Percentiles rank a stretch among this genome's conserved stretches.
phyloP scores from a whole-genome alignment of 2,888 invertebrate genomes.

The Xestia xanthographa region DNA sequence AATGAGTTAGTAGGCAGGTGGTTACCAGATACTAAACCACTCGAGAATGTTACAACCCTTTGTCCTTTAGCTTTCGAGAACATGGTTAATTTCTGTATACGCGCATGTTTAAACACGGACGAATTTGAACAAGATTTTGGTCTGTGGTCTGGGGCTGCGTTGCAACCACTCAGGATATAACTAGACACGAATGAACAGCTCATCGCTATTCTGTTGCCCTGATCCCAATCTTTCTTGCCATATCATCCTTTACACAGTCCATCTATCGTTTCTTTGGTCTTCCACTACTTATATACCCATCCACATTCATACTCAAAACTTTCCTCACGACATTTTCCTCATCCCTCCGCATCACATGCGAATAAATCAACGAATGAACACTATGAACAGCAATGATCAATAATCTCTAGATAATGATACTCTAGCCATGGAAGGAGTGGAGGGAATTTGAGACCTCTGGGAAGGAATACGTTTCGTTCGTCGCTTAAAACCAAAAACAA shows the following conservation, averaged over 20 bases:
- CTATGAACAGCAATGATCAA: neutral
- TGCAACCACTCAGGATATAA: neutral
- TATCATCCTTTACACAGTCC: too few species aligned
- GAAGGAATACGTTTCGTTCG: neutral
- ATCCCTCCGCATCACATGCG: too few species aligned
- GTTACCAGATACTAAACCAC: constrained; percentile 31
- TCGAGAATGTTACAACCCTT: constrained; percentile 17
- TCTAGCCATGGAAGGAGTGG: too few species aligned
- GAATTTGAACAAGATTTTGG: neutral
- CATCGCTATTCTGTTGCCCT: too few species aligned
- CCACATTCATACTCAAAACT: too few species aligned
- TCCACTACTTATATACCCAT: too few species aligned
- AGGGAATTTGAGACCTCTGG: neutral
- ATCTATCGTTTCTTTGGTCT: too few species aligned
- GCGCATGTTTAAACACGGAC: neutral
- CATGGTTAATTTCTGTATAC: constrained; percentile 16
- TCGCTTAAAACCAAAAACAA: neutral
- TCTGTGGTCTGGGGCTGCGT: neutral
- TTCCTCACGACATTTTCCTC: too few species aligned
- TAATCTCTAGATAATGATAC: neutral
- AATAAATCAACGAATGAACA: neutral
- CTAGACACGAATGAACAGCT: neutral
- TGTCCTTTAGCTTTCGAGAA: constrained; percentile 22
- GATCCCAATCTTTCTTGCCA: too few species aligned
- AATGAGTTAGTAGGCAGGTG: constrained; percentile 15